A percentile compares a stretch with the other conserved stretches of the same genome.
Evolutionary conservation across 2,113 vertebrate species (phyloP).

Genomic region (Puntigrus tetrazona): DNA sequence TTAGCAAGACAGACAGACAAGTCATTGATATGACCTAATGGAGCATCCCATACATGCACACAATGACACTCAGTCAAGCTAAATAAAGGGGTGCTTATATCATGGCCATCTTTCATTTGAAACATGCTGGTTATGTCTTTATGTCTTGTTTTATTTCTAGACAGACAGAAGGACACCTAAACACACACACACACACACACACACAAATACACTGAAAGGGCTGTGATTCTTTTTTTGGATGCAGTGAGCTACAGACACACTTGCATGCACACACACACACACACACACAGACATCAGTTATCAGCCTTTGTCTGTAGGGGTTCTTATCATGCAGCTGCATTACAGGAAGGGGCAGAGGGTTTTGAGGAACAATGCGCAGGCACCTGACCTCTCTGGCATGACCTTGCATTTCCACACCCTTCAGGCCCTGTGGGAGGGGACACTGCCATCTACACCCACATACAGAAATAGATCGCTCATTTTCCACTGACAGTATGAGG

Average conservation of each 20-base stretch:
- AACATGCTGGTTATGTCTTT: slow-evolving; percentile 23
- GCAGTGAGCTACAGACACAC: slow-evolving; percentile 30
- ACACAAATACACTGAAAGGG: slow-evolving; percentile 8
- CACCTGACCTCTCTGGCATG: slow-evolving; percentile 83
- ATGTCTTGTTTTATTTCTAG: slow-evolving; percentile 39
- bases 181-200: not conserved
- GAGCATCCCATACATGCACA: slow-evolving; percentile 83
- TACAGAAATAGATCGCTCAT: slow-evolving; percentile 69
- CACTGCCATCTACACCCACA: slow-evolving; percentile 69
- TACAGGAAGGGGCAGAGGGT: slow-evolving; percentile 86
- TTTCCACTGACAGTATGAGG: slow-evolving; percentile 74
- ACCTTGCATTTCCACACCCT: slow-evolving; percentile 88
- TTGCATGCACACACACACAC: slow-evolving; percentile 39
- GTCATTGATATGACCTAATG: slow-evolving; percentile 92
- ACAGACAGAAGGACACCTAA: slow-evolving; percentile 20
- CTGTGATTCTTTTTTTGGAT: slow-evolving; percentile 48
- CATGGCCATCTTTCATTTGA: slow-evolving; percentile 74
- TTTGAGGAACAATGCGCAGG: slow-evolving; percentile 85
- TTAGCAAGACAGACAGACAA: slow-evolving; percentile 83
- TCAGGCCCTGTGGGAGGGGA: slow-evolving; percentile 54
- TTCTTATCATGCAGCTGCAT: slow-evolving; percentile 87
- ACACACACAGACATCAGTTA: slow-evolving; percentile 79
- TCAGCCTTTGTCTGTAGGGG: slow-evolving; percentile 84
- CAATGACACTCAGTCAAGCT: slow-evolving; percentile 88
- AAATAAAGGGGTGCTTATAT: slow-evolving; percentile 92